Conservation (phyloP, 2,797 vertebrate species). For the Lutra lutra region DNA sequence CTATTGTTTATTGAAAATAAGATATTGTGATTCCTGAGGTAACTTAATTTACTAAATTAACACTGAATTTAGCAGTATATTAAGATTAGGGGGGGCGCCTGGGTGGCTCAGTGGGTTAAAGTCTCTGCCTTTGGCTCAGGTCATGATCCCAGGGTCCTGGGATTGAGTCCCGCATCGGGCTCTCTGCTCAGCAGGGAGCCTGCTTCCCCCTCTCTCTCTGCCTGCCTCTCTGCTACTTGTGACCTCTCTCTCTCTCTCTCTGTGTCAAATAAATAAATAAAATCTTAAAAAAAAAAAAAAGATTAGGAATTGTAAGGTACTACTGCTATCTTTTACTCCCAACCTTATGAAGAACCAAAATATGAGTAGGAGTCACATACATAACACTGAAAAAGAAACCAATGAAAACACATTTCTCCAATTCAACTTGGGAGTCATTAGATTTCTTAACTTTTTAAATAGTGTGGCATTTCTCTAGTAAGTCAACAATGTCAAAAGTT, state of each 20-base stretch:
- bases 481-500: background rate
- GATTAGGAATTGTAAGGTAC: background rate
- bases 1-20: slow-evolving; percentile 27
- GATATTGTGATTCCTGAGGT: background rate
- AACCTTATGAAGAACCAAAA: background rate
- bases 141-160: no score
- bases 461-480: background rate
- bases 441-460: background rate
- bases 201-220: no score
- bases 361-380: background rate
- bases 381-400: background rate
- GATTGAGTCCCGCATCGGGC: no score
- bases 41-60: background rate
- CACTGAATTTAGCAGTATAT: background rate
- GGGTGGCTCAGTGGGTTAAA: no score
- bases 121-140: no score
- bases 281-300: background rate
- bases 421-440: background rate
- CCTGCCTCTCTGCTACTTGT: no score
- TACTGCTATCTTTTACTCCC: background rate
- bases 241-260: no score
- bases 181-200: no score
- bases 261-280: no score
- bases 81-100: background rate
- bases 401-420: background rate